Evolutionary conservation across 2,888 invertebrate genomes (phyloP).

Genomic region (Meliscaeva auricollis): DNA sequence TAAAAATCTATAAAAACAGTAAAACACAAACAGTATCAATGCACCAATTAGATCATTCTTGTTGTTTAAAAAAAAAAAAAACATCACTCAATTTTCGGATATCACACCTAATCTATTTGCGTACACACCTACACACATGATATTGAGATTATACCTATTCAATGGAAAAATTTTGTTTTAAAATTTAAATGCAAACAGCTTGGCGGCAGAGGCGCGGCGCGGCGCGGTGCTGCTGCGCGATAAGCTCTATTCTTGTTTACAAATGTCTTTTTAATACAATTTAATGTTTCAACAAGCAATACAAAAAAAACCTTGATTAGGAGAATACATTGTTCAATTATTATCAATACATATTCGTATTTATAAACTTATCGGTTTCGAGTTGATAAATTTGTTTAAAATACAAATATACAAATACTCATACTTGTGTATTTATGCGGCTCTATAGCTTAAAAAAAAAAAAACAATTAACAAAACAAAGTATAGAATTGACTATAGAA

Average conservation of each 20-base stretch:
- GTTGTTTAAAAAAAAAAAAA: not conserved
- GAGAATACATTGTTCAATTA: constrained; percentile 22
- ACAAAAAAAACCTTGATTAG: constrained; percentile 11
- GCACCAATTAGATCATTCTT: constrained; percentile 6
- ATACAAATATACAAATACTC: not conserved
- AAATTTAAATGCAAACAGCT: too few species aligned
- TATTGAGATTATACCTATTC: not conserved
- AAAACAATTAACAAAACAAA: not conserved
- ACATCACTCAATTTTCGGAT: not conserved
- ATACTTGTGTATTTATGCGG: not conserved
- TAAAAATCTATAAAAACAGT: not conserved
- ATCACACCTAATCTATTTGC: constrained; percentile 19
- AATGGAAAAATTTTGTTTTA: constrained; percentile 8
- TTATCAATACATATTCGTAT: not conserved
- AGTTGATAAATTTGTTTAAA: constrained; percentile 13
- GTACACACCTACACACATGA: not conserved
- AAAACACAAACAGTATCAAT: not conserved
- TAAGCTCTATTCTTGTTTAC: constrained; percentile 19
- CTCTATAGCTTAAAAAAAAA: too few species aligned
- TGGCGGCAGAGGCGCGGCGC: not conserved
- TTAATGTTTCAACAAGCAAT: constrained; percentile 4
- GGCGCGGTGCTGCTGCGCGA: constrained; percentile 6
- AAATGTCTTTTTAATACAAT: constrained; percentile 28
- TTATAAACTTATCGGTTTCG: not conserved
- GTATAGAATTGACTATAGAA: not conserved